Evolutionary conservation across 2,113 vertebrate genomes (phyloP).

Genomic region (Chaetops frenatus): DNA sequence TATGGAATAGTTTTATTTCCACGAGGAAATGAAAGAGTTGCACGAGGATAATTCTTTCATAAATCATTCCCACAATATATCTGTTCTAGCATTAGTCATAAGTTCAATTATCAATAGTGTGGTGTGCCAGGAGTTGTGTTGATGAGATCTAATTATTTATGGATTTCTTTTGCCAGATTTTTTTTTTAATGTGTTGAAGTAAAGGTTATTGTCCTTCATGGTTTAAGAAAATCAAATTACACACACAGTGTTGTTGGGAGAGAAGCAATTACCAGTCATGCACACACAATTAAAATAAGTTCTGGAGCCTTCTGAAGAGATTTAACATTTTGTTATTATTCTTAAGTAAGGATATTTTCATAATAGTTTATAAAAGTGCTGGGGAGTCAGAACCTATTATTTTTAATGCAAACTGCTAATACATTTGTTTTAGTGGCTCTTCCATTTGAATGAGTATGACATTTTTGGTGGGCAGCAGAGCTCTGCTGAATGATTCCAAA

Average conservation of each 20-base stretch:
- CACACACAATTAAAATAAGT: slow-evolving; percentile 23
- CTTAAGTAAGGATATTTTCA: neutral
- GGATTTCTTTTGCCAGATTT: neutral
- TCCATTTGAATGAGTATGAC: neutral
- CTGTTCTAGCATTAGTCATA: neutral
- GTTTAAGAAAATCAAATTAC: slow-evolving; percentile 43
- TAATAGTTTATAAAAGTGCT: neutral
- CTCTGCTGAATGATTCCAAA: neutral
- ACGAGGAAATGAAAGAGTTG: neutral
- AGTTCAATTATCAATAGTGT: neutral
- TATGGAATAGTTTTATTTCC: slow-evolving; percentile 9
- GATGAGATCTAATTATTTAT: slow-evolving; percentile 27
- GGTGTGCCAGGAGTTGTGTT: neutral
- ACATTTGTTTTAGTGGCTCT: neutral
- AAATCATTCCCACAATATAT: neutral
- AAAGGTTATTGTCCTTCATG: slow-evolving; percentile 41
- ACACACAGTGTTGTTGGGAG: neutral
- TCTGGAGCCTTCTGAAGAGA: neutral
- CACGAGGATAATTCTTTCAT: neutral
- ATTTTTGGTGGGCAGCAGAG: neutral
- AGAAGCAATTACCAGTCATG: slow-evolving; percentile 12
- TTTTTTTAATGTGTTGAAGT: neutral
- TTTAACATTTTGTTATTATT: neutral
- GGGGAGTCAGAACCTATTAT: neutral
- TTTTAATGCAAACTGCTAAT: neutral